Evolutionary conservation across 2,888 invertebrate species (phyloP).

Genomic region (Mythimna pallens): DNA sequence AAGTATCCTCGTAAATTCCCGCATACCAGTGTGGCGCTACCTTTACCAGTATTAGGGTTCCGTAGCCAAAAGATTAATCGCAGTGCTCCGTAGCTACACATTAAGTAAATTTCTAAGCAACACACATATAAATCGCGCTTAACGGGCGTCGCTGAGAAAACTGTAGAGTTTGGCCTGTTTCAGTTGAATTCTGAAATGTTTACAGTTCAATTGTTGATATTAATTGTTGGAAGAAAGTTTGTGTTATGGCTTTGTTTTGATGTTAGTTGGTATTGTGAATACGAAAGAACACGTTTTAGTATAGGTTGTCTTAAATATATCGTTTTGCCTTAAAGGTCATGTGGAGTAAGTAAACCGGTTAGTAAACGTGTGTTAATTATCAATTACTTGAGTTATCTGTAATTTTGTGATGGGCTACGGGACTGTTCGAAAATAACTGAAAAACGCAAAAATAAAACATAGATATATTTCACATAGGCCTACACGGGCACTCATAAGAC

Average conservation of each 20-base stretch:
- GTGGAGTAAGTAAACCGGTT: too few species aligned
- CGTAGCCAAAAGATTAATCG: slow-evolving; percentile 81
- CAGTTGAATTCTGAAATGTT: slow-evolving; percentile 48
- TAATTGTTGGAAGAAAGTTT: slow-evolving; percentile 49
- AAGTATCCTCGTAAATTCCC: slow-evolving; percentile 49
- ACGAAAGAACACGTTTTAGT: too few species aligned
- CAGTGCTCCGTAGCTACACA: slow-evolving; percentile 79
- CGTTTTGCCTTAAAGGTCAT: too few species aligned
- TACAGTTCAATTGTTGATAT: slow-evolving; percentile 54
- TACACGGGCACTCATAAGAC: too few species aligned
- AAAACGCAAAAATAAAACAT: too few species aligned
- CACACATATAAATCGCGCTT: slow-evolving; percentile 86
- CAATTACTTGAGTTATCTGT: too few species aligned
- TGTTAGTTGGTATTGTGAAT: slow-evolving; percentile 14
- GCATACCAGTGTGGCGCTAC: slow-evolving; percentile 51
- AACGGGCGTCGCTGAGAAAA: slow-evolving; percentile 77
- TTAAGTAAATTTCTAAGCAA: slow-evolving; percentile 87
- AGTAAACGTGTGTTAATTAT: too few species aligned
- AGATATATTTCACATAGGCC: too few species aligned
- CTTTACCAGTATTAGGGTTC: slow-evolving; percentile 54
- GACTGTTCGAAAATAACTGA: too few species aligned
- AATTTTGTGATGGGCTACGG: too few species aligned
- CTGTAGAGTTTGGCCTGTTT: slow-evolving; percentile 60
- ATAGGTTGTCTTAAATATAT: too few species aligned
- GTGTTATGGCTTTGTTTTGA: slow-evolving; percentile 28